Evolutionary conservation across 2,888 invertebrate genomes (phyloP).

Genomic region (Bellardia bayeri): DNA sequence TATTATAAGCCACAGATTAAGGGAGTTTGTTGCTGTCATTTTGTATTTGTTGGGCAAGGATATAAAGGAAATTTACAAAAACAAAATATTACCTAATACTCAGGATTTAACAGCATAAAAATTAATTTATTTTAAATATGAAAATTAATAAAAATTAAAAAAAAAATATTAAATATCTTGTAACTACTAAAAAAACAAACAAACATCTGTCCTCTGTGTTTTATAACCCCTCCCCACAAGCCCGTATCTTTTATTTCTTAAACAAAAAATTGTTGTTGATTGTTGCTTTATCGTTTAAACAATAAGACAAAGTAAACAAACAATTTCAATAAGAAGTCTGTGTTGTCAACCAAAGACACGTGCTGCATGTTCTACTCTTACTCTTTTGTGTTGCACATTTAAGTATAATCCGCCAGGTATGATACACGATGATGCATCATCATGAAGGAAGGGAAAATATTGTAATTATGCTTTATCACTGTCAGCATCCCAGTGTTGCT

Average conservation of each 20-base stretch:
- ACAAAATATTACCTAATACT: not conserved
- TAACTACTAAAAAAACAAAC: not conserved
- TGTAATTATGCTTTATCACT: slow-evolving; percentile 71
- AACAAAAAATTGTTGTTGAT: not conserved
- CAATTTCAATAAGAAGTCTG: slow-evolving; percentile 6
- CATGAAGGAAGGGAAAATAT: slow-evolving; percentile 27
- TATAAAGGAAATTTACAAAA: not conserved
- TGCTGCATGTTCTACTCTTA: slow-evolving; percentile 46
- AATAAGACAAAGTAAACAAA: slow-evolving; percentile 40
- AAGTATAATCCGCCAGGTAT: slow-evolving; percentile 49
- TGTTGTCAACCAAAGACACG: slow-evolving; percentile 53
- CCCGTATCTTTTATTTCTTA: slow-evolving; percentile 6
- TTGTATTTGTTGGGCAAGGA: not conserved
- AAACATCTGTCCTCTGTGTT: slow-evolving; percentile 4
- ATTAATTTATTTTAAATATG: not conserved
- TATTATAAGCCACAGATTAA: slow-evolving; percentile 2
- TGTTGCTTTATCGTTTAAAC: slow-evolving; percentile 35
- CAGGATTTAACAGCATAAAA: not conserved
- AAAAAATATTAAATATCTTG: not conserved
- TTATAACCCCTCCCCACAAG: no score
- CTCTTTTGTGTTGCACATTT: slow-evolving; percentile 40
- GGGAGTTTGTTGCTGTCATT: not conserved
- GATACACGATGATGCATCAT: slow-evolving; percentile 46
- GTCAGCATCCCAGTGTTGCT: slow-evolving; percentile 61
- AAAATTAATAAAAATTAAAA: not conserved